phyloP scores from a whole-genome alignment of 2,113 vertebrate species.

The Meriones unguiculatus region DNA sequence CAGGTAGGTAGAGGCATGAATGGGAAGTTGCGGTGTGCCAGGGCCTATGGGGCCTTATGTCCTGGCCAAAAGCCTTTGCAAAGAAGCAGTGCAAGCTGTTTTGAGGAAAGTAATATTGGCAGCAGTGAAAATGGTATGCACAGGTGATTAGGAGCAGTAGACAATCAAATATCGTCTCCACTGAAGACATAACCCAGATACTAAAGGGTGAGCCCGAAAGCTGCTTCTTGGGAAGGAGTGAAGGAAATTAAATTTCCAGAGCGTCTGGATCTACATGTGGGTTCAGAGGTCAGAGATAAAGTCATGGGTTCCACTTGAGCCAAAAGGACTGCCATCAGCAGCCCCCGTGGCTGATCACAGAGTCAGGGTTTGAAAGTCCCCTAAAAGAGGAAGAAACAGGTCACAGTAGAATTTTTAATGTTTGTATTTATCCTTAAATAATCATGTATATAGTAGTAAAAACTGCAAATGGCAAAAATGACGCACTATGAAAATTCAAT shows the following conservation, averaged over 20 bases:
- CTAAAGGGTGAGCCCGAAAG: neutral
- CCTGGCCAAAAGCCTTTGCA: neutral
- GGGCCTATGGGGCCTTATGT: neutral
- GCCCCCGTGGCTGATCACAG: fast-evolving
- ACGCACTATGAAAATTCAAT: neutral
- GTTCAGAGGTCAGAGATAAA: neutral
- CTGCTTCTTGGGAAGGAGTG: neutral
- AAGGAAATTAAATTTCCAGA: neutral
- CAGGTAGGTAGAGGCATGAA: neutral
- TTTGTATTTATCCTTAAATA: constrained; percentile 26
- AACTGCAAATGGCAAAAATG: neutral
- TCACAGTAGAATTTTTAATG: neutral
- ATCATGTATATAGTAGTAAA: neutral
- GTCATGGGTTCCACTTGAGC: neutral
- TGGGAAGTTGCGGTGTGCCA: neutral
- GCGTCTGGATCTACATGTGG: neutral
- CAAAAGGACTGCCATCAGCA: neutral
- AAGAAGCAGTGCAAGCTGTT: neutral
- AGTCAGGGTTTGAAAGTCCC: neutral
- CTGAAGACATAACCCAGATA: neutral
- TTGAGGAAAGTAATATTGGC: neutral
- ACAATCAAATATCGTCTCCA: neutral
- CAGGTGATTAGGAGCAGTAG: neutral
- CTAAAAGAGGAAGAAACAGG: neutral
- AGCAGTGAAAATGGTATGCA: neutral